Percentiles rank a stretch among this genome's conserved stretches.
Evolutionary conservation across 2,113 vertebrate species (phyloP).

Genomic region (Lota lota): DNA sequence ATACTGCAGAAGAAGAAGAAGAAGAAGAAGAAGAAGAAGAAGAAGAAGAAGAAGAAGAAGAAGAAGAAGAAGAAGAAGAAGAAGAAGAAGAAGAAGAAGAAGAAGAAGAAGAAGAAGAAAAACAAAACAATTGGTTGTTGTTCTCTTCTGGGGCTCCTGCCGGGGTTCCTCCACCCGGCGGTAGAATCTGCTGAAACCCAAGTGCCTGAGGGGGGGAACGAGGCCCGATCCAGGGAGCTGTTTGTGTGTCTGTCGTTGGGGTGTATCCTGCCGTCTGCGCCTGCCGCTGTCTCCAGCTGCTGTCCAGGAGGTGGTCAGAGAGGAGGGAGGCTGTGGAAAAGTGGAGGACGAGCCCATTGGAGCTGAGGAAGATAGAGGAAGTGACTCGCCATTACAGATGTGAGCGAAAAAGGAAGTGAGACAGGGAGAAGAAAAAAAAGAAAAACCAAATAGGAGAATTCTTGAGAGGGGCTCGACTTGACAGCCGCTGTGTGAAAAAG

Average conservation of each 20-base stretch:
- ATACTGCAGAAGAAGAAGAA: slow-evolving; percentile 41
- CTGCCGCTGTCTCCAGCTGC: slow-evolving; percentile 29
- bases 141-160: slow-evolving; percentile 32
- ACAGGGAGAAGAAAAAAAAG: slow-evolving; percentile 19
- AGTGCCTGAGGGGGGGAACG: slow-evolving; percentile 1
- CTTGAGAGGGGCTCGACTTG: slow-evolving; percentile 66
- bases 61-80: no score
- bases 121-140: slow-evolving; percentile 57
- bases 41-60: no score
- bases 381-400: slow-evolving; percentile 70
- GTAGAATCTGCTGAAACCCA: no score
- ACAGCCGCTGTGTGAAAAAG: slow-evolving; percentile 62
- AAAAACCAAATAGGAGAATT: slow-evolving; percentile 53
- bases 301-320: slow-evolving; percentile 46
- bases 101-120: no score
- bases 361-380: slow-evolving; percentile 64
- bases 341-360: slow-evolving; percentile 49
- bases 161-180: no score
- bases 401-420: neutral
- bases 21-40: no score
- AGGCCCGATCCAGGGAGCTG: slow-evolving; percentile 30
- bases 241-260: neutral
- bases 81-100: no score
- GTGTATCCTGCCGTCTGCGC: neutral
- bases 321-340: slow-evolving; percentile 39